Conservation (phyloP, 2,888 invertebrate species). For the Marasmarcha lunaedactyla region DNA sequence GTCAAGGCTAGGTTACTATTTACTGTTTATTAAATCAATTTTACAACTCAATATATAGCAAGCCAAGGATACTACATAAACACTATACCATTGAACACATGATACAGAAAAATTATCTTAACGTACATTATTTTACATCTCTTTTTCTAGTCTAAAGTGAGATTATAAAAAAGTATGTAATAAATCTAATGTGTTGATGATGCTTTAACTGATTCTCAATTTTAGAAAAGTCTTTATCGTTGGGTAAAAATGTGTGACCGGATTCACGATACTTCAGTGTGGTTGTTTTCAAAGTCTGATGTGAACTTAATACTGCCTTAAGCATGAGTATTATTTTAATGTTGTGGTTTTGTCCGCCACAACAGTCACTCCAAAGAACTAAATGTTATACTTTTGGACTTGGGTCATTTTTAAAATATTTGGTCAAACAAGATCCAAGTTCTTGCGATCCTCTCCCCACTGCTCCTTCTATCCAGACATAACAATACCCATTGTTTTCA, state of each 20-base stretch:
- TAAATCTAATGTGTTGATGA: slow-evolving; percentile 6
- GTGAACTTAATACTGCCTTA: not conserved
- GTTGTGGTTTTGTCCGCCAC: slow-evolving; percentile 7
- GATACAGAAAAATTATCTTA: no score
- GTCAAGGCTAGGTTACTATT: no score
- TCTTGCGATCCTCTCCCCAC: slow-evolving; percentile 5
- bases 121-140: no score
- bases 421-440: slow-evolving; percentile 12
- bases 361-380: slow-evolving; percentile 9
- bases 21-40: no score
- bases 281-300: not conserved
- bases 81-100: no score
- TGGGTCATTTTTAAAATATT: slow-evolving; percentile 7
- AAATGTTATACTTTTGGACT: slow-evolving; percentile 2
- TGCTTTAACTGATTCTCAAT: slow-evolving; percentile 10
- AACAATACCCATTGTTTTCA: slow-evolving; percentile 9
- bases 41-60: no score
- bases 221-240: slow-evolving; percentile 12
- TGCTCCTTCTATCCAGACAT: slow-evolving; percentile 13
- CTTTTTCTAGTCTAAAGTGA: no score
- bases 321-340: slow-evolving; percentile 1
- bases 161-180: no score
- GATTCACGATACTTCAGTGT: slow-evolving; percentile 3
- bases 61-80: no score
- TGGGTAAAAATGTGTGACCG: slow-evolving; percentile 12